phyloP scores from a whole-genome alignment of 1,140 invertebrate species.

The Drosophila kepulauana region DNA sequence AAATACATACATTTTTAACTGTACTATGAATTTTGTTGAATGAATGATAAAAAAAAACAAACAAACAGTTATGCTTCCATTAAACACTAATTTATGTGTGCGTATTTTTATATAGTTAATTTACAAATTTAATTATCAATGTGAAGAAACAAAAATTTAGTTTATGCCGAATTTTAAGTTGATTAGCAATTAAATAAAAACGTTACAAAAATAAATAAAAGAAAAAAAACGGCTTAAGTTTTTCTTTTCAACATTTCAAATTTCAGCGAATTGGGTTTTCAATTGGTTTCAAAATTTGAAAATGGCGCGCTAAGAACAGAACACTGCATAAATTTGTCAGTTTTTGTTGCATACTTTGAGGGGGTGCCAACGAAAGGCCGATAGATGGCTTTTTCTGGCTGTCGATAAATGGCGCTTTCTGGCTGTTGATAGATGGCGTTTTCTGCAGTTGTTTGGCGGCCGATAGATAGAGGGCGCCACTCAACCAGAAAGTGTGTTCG shows the following conservation, averaged over 20 bases:
- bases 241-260: background rate
- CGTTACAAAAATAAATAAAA: constrained; percentile 65
- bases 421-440: background rate
- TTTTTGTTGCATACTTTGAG: background rate
- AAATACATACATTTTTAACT: constrained; percentile 39
- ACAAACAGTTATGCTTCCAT: constrained; percentile 76
- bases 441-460: too few species aligned
- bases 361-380: too few species aligned
- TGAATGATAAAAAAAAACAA: constrained; percentile 45
- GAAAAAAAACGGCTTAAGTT: background rate
- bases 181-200: constrained; percentile 68
- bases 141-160: constrained; percentile 70
- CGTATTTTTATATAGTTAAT: constrained; percentile 80
- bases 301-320: too few species aligned
- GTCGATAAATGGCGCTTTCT: background rate
- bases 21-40: constrained; percentile 74
- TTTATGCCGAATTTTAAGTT: constrained; percentile 76
- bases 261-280: background rate
- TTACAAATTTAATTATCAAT: constrained; percentile 46
- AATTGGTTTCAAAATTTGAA: background rate
- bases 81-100: constrained; percentile 66
- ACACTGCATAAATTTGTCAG: too few species aligned
- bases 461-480: too few species aligned
- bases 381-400: too few species aligned
- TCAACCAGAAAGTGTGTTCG: too few species aligned